Base-by-base conservation (phyloP, 2,797 vertebrate genomes). In the Amniataba percoides region DNA sequence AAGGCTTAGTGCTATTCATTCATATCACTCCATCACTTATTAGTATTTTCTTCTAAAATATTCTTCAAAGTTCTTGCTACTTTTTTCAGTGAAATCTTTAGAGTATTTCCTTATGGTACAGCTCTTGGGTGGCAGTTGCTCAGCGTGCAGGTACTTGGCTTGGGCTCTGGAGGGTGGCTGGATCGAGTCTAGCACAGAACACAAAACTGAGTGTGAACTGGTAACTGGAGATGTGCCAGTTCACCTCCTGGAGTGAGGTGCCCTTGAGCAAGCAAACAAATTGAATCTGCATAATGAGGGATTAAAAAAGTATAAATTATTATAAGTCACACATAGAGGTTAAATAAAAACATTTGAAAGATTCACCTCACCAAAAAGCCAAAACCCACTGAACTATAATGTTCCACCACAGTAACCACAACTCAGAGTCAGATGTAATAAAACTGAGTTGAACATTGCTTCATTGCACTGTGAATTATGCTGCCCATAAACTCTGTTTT, bases 1-100 rank as follows among this genome's bases (percentile, higher is more conserved):
- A 63, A 82, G 64, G 46, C 42, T 77, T 43, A 7, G 18, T 49
- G 51, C 52, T 56, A 59, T 71, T 77, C 18, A 61, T 73, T 46
- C 11, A 49, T 64, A 4, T 2, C 23, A 10, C 36, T 73, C 3
- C 1, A 60, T 62, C 1, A 25, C 27, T 36, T 19, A 36, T 36
- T 36, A 36, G 5, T 12, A n/a, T 31, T 36, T 27, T 19, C 15
- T 15, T 16, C 52, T 2, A 31, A 14, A 1, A 10, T 46, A 21
- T 45, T 59, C 14, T 48, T 16, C 10, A 0, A 31, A 4, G 1
- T 8, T 27, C 27, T 27, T 27, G 27, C 27, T 27, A 27, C 27
- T 27, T 5, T 19, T 42, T 42, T 49, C 12, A 18, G 3, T 49
- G 23, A 13, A 36, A 57, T 7, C 49, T 7, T 36, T 51, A 4